These are phyloP conservation scores for Calephelis perditalis DNA, from an alignment of 2,888 invertebrate genomes.

Conservation along the genomic window DNA sequence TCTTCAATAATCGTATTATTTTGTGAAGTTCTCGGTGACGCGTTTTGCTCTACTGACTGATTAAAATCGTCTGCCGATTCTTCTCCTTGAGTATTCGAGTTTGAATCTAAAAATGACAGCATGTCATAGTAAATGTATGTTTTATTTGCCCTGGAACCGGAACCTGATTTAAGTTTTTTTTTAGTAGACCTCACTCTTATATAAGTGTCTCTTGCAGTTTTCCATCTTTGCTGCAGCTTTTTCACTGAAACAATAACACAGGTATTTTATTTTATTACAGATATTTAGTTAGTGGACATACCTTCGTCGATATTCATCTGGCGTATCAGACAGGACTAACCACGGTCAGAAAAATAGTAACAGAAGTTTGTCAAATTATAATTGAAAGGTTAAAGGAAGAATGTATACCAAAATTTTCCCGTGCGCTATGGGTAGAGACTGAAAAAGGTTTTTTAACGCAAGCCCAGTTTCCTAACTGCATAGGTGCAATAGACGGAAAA, in stretches of 20 bases:
- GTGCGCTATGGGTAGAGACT: constrained; percentile 31
- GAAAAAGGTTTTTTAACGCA: constrained; percentile 30
- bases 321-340: constrained; percentile 32
- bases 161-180: constrained; percentile 31
- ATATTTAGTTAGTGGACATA: no score
- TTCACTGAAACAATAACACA: constrained; percentile 17
- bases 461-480: constrained; percentile 29
- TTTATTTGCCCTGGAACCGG: constrained; percentile 28
- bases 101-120: constrained; percentile 30
- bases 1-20: constrained; percentile 25
- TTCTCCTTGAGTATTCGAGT: constrained; percentile 26
- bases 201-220: constrained; percentile 26
- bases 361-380: constrained; percentile 35
- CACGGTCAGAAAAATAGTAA: constrained; percentile 33
- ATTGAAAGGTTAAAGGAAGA: constrained; percentile 32
- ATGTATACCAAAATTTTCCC: constrained; percentile 31
- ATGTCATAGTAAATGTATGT: constrained; percentile 30
- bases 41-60: constrained; percentile 21
- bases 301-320: background rate
- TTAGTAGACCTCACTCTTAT: constrained; percentile 18
- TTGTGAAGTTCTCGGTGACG: constrained; percentile 23
- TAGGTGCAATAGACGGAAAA: background rate
- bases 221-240: constrained; percentile 29
- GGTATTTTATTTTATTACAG: background rate
- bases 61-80: constrained; percentile 25